Base-by-base conservation (phyloP, 2,113 vertebrate genomes). In the Cyanoramphus novaezelandiae region DNA sequence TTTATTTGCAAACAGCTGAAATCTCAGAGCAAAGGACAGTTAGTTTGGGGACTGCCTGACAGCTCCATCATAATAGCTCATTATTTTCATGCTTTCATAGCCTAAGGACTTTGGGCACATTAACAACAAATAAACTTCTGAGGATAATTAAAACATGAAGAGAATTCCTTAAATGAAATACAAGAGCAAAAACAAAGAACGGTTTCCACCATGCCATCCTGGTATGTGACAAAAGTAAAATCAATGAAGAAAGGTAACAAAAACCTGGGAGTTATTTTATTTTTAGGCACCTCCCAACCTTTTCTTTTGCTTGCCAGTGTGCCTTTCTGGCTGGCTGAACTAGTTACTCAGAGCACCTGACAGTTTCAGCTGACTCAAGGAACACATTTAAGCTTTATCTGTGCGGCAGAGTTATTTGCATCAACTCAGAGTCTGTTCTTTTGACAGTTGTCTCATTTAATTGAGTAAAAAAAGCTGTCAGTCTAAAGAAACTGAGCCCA, bases 381-480 rank as follows among this genome's bases (percentile, higher is more conserved):
- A 96, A 92, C 82, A 94, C 87, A 94, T 96, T 97, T 97, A 90
- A 97, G 95, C 95, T 97, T 97, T 86, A 97, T 96, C 97, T 94
- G 86, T 29, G 55, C 93, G 13, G 16, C 92, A 46, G 46, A 72
- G 92, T 95, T 97, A 98, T 98, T 96, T 97, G 97, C 97, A 97
- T 97, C 97, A 97, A 97, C 96, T 95, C 95, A 71, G 94, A 94
- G 81, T 95, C 96, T 96, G 94, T 97, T 95, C 97, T 98, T 97
- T 97, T 97, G 97, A 97, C 97, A 97, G 97, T 97, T 97, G 97
- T 92, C 97, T 97, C 95, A 97, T 97, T 98, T 98, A 98, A 98
- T 97, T 97, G 98, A 98, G 97, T 98, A 97, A 97, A 98, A 98
- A 98, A 98, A 98, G 97, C 98, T 97, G 97, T 97, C 97, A 98